Evolutionary conservation across 2,797 vertebrate genomes (phyloP).

Genomic region (Paguma larvata): DNA sequence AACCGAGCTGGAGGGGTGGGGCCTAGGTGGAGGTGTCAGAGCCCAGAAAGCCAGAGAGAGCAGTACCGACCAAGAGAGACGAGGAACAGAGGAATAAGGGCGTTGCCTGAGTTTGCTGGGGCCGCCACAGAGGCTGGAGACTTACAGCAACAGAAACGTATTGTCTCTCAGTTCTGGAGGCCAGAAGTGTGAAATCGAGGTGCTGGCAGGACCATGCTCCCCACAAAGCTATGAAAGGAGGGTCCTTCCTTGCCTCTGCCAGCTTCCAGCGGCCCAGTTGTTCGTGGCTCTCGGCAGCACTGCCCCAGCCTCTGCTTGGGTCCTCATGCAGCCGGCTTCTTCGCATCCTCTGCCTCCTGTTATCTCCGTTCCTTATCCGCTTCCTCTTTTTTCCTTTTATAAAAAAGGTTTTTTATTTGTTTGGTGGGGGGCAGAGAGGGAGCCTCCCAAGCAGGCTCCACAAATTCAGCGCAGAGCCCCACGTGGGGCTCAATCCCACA

Average conservation of each 20-base stretch:
- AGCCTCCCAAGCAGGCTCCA: too few relatives aligned
- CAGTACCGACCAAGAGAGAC: not conserved
- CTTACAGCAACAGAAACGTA: not conserved
- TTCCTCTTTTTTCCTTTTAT: not conserved
- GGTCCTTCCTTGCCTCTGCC: not conserved
- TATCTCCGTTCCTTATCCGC: not conserved
- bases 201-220: not conserved
- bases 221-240: not conserved
- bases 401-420: too few relatives aligned
- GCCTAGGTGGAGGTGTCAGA: not conserved
- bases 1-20: not conserved
- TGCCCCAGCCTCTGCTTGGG: fast-evolving
- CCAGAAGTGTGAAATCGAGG: not conserved
- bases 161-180: not conserved
- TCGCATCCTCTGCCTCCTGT: too few relatives aligned
- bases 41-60: not conserved
- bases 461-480: too few relatives aligned
- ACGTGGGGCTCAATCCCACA: too few relatives aligned
- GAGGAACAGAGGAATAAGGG: not conserved
- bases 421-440: too few relatives aligned
- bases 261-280: too few relatives aligned
- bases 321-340: not conserved
- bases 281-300: not conserved
- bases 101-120: not conserved
- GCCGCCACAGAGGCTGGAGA: not conserved